Conservation (phyloP, 2,888 invertebrate species). For the Agelastica alni region DNA sequence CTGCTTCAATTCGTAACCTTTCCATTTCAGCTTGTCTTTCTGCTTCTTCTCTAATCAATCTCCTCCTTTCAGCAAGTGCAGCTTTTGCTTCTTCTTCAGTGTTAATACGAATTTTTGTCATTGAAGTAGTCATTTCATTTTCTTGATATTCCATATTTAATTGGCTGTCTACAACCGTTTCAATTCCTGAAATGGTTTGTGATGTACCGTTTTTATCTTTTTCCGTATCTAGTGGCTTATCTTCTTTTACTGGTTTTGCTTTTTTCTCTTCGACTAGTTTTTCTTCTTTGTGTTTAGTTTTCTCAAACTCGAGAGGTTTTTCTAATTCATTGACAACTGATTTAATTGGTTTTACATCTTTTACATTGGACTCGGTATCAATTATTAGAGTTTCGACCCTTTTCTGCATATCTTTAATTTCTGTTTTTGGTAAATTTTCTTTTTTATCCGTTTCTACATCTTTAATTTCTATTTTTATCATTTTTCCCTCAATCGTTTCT, state of each 20-base stretch:
- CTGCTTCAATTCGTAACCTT: constrained; percentile 72
- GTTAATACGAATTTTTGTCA: constrained; percentile 74
- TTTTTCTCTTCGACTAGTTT: not conserved
- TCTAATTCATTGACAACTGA: not conserved
- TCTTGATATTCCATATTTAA: constrained; percentile 25
- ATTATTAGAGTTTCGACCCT: not conserved
- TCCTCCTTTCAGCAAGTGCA: constrained; percentile 85
- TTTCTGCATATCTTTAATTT: not conserved
- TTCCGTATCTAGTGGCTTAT: constrained; percentile 4
- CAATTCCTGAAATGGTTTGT: not conserved
- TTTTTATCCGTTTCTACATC: constrained; percentile 3
- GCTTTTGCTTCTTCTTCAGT: constrained; percentile 94
- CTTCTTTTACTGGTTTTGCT: not conserved
- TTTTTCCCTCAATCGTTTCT: constrained; percentile 1
- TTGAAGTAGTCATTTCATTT: constrained; percentile 62
- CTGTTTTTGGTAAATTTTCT: not conserved
- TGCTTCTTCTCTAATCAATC: constrained; percentile 87
- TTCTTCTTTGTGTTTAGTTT: constrained; percentile 1
- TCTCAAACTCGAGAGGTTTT: not conserved
- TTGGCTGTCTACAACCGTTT: constrained; percentile 8
- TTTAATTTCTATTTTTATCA: not conserved
- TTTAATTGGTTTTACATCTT: constrained; percentile 18
- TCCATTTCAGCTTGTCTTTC: constrained; percentile 89
- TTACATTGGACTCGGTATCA: not conserved
- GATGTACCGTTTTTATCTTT: too few relatives aligned